These are phyloP conservation scores for Oligia strigilis DNA, from an alignment of 2,888 invertebrate genomes.

Conservation along the genomic window DNA sequence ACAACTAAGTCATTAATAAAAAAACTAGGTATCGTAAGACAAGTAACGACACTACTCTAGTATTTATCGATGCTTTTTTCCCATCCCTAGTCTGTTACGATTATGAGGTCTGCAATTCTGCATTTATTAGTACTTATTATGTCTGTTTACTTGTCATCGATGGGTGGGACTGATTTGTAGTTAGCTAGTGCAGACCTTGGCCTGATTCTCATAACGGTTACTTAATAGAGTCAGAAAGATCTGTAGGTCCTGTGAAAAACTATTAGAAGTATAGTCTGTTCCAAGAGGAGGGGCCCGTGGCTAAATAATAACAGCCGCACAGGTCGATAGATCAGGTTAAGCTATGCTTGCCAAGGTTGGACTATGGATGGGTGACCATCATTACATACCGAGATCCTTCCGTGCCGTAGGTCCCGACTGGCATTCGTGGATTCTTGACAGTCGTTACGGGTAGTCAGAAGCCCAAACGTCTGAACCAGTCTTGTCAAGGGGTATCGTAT, in stretches of 20 bases:
- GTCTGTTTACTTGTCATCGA: constrained; percentile 18
- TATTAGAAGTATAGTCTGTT: neutral
- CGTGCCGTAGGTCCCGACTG: too few relatives aligned
- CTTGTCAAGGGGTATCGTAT: too few relatives aligned
- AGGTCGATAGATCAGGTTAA: too few relatives aligned
- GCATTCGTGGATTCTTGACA: too few relatives aligned
- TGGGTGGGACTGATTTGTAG: neutral
- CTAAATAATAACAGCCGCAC: too few relatives aligned
- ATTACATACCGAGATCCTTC: too few relatives aligned
- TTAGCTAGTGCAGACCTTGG: constrained; percentile 16
- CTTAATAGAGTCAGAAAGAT: neutral
- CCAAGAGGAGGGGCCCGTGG: too few relatives aligned
- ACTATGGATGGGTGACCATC: too few relatives aligned
- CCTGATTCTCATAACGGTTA: constrained; percentile 30
- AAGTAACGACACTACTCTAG: neutral
- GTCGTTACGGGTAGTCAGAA: too few relatives aligned
- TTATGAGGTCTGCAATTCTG: neutral
- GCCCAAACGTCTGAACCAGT: too few relatives aligned
- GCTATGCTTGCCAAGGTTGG: too few relatives aligned
- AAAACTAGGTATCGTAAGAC: neutral
- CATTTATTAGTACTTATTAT: constrained; percentile 19
- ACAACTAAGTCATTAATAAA: neutral
- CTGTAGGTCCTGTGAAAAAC: neutral
- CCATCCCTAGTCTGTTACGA: neutral
- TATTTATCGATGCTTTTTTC: neutral